These are phyloP conservation scores for Belgica antarctica DNA, from an alignment of 2,888 invertebrate species.

Conservation along the genomic window DNA sequence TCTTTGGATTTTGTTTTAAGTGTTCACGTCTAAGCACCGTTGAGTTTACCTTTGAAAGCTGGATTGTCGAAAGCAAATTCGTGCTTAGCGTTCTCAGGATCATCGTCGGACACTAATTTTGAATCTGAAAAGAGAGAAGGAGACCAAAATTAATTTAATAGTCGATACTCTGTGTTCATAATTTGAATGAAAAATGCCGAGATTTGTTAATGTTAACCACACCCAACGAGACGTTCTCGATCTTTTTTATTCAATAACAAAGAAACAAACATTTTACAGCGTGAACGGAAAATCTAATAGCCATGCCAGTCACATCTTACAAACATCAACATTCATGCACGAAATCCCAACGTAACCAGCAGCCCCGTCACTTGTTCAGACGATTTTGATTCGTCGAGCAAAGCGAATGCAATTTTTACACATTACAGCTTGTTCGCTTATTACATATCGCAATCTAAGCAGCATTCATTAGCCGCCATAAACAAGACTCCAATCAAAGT, in stretches of 20 bases:
- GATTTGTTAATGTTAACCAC: conserved; percentile 1
- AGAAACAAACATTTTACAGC: conserved; percentile 11
- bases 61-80: conserved; percentile 80
- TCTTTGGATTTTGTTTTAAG: conserved; percentile 18
- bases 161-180: background rate
- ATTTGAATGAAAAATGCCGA: background rate
- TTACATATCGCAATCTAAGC: too few species aligned
- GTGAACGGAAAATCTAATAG: conserved; percentile 25
- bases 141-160: conserved; percentile 2
- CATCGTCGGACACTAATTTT: conserved; percentile 54
- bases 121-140: conserved; percentile 24
- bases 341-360: background rate
- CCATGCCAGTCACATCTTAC: conserved; percentile 26
- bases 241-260: background rate
- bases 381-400: background rate
- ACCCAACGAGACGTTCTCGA: background rate
- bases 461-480: too few species aligned
- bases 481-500: too few species aligned
- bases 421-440: too few species aligned
- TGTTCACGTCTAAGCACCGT: too few species aligned
- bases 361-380: background rate
- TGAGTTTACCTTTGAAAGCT: conserved; percentile 61
- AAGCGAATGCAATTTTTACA: too few species aligned
- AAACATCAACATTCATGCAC: background rate
- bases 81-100: conserved; percentile 72